These are phyloP conservation scores for Charadrius vociferus DNA, from an alignment of 2,113 vertebrate species.

Conservation along the genomic window DNA sequence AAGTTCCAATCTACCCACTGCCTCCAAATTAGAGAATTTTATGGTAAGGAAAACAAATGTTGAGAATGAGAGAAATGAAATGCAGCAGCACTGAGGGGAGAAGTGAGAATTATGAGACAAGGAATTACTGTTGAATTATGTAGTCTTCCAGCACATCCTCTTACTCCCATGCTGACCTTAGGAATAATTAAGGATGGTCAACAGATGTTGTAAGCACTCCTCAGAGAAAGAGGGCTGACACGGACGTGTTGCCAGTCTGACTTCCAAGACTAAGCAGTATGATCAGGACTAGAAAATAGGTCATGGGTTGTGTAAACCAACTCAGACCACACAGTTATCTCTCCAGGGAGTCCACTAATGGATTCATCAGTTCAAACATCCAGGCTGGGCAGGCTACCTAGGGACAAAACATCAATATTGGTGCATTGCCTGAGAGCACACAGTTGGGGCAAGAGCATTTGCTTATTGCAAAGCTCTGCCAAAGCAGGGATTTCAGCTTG, in stretches of 20 bases:
- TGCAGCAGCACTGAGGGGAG: background rate
- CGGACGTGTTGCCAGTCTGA: fast-evolving
- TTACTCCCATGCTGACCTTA: background rate
- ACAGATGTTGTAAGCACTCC: background rate
- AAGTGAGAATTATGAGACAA: background rate
- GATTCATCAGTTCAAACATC: background rate
- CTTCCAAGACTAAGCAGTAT: background rate
- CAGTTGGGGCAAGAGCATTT: background rate
- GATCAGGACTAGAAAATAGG: background rate
- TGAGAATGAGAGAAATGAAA: background rate
- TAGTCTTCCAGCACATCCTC: background rate
- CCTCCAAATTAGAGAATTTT: background rate
- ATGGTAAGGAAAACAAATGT: background rate
- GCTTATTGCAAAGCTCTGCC: background rate
- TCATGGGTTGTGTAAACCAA: background rate
- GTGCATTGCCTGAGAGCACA: background rate
- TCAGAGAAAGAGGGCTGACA: background rate
- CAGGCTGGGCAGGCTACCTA: background rate
- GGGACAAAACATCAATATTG: background rate
- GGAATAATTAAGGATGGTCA: background rate
- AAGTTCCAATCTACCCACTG: background rate
- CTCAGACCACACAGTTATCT: background rate
- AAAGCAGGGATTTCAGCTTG: background rate
- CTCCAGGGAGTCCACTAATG: background rate
- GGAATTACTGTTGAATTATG: background rate